A percentile compares a stretch with the other conserved stretches of the same genome.
These are phyloP conservation scores for Choloepus didactylus DNA, from an alignment of 2,797 vertebrate genomes.

Conservation along the genomic window DNA sequence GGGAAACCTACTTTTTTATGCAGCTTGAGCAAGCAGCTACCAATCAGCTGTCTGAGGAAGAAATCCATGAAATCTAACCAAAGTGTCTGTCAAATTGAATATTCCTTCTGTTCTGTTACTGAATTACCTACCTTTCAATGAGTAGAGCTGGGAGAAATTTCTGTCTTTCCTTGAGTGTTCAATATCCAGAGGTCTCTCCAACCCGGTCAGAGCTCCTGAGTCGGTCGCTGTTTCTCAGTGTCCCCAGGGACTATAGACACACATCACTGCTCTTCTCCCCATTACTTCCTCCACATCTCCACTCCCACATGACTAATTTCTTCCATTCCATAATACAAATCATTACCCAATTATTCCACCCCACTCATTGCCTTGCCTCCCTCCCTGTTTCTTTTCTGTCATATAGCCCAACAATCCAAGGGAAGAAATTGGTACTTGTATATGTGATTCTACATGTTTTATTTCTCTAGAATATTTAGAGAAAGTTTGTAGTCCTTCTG, in stretches of 20 bases:
- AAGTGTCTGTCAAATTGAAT: constrained; percentile 21
- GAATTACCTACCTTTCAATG: neutral
- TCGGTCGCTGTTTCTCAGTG: neutral
- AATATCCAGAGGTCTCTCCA: neutral
- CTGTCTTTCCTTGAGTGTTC: neutral
- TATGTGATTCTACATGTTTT: neutral
- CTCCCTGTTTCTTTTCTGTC: constrained; percentile 40
- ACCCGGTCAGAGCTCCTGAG: neutral
- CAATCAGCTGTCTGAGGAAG: neutral
- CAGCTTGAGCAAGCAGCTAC: neutral
- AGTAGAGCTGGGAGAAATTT: neutral
- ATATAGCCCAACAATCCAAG: neutral
- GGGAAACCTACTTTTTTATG: neutral
- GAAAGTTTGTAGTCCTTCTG: neutral
- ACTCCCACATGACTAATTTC: constrained; percentile 46
- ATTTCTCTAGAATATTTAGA: neutral
- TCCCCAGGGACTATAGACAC: constrained; percentile 9
- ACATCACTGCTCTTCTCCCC: constrained; percentile 13
- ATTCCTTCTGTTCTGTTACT: constrained; percentile 17
- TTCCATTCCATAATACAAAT: neutral
- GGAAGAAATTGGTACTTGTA: neutral
- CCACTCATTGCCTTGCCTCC: constrained; percentile 23
- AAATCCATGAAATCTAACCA: neutral
- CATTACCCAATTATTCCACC: neutral
- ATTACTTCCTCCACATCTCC: constrained; percentile 5